Conservation (phyloP, 2,113 vertebrate species). For the Triplophysa dalaica region DNA sequence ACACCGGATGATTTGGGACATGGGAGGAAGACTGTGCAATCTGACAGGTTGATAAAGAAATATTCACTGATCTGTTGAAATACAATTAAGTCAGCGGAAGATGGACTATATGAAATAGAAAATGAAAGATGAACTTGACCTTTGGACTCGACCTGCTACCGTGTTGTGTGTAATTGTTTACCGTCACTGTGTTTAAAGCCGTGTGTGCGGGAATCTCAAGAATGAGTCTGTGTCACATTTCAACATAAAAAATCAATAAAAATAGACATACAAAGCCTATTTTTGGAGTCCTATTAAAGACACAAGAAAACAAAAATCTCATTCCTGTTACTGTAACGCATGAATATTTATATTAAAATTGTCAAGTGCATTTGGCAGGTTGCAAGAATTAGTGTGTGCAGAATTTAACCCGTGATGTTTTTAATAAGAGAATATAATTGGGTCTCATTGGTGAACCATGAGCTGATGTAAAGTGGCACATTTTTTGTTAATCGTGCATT, state of each 20-base stretch:
- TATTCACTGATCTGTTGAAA: background rate
- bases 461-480: background rate
- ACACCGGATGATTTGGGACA: background rate
- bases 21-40: slow-evolving; percentile 19
- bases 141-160: slow-evolving; percentile 6
- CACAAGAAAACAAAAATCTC: background rate
- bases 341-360: background rate
- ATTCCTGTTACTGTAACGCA: background rate
- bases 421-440: background rate
- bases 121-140: background rate
- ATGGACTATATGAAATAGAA: background rate
- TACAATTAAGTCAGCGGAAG: background rate
- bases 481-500: background rate
- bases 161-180: background rate
- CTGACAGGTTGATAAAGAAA: slow-evolving; percentile 1
- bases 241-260: background rate
- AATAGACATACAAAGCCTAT: background rate
- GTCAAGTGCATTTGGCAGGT: background rate
- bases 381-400: too few species aligned
- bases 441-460: background rate
- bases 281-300: background rate
- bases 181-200: background rate
- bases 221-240: background rate
- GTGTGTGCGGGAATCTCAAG: background rate
- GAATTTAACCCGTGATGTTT: background rate